These are phyloP conservation scores for Stenurella melanura DNA, from an alignment of 2,888 invertebrate species.

Conservation along the genomic window DNA sequence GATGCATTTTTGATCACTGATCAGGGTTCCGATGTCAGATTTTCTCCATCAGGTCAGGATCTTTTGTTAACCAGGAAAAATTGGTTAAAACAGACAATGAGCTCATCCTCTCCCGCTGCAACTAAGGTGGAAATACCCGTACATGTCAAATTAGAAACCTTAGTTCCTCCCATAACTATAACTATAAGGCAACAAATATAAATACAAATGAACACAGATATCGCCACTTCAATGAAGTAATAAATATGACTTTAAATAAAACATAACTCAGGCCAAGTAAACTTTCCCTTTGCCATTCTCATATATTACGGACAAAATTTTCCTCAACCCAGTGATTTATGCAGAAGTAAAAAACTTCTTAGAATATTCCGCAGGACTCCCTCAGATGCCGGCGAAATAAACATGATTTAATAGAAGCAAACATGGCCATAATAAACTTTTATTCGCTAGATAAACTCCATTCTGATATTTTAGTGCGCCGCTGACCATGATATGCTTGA, in stretches of 20 bases:
- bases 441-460: conserved; percentile 45
- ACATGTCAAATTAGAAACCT: no score
- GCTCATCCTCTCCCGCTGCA: no score
- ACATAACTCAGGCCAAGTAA: background rate
- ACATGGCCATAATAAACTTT: conserved; percentile 46
- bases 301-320: background rate
- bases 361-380: conserved; percentile 1
- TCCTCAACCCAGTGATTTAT: background rate
- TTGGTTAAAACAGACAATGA: no score
- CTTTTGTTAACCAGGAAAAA: no score
- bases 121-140: no score
- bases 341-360: background rate
- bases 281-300: background rate
- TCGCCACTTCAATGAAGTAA: background rate
- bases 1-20: no score
- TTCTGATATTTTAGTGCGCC: conserved; percentile 14
- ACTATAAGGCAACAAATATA: no score
- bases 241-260: no score
- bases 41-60: no score
- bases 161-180: no score
- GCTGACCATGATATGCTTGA: conserved; percentile 26
- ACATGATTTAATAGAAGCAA: conserved; percentile 44
- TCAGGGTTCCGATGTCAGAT: no score
- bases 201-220: no score
- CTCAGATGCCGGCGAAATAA: conserved; percentile 33